phyloP scores from a whole-genome alignment of 2,797 vertebrate species.

The Chromobotia macracanthus region DNA sequence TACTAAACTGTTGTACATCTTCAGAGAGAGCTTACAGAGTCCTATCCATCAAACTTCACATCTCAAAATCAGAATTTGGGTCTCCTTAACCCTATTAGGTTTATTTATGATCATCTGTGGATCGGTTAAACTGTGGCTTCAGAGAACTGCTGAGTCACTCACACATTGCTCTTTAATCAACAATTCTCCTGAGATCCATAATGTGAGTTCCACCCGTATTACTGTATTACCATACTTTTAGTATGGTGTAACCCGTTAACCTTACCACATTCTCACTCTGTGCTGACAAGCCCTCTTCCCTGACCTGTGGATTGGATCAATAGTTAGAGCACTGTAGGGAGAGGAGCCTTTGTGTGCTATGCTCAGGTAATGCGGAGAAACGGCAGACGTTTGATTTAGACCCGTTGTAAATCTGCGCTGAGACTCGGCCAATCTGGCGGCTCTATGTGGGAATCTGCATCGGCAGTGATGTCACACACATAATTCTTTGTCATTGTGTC shows the following conservation, averaged over 20 bases:
- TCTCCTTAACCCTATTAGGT: too few species aligned
- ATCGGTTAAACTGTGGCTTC: slow-evolving; percentile 23
- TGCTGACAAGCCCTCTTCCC: slow-evolving; percentile 67
- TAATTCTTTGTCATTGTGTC: slow-evolving; percentile 74
- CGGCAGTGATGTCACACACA: slow-evolving; percentile 80
- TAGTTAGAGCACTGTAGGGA: slow-evolving; percentile 73
- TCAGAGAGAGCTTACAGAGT: background rate
- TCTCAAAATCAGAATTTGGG: slow-evolving; percentile 36
- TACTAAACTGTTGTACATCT: background rate
- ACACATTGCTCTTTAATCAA: slow-evolving; percentile 29
- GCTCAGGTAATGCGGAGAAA: slow-evolving; percentile 65
- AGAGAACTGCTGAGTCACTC: slow-evolving; percentile 49
- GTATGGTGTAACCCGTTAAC: slow-evolving; percentile 54
- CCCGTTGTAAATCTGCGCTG: slow-evolving; percentile 73
- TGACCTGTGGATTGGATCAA: slow-evolving; percentile 73
- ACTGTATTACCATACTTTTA: slow-evolving; percentile 49
- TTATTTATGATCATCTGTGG: slow-evolving; percentile 56
- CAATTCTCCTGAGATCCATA: slow-evolving; percentile 42
- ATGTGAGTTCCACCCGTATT: slow-evolving; percentile 41
- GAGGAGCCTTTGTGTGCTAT: slow-evolving; percentile 63
- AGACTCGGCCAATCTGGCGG: slow-evolving; percentile 67
- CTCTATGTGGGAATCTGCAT: slow-evolving; percentile 74
- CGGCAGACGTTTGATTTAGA: slow-evolving; percentile 70
- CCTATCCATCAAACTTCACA: background rate
- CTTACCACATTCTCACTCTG: slow-evolving; percentile 54